A percentile compares a stretch with the other conserved stretches of the same genome.
Evolutionary conservation across 2,113 vertebrate species (phyloP).

Genomic region (Crotalus viridis): DNA sequence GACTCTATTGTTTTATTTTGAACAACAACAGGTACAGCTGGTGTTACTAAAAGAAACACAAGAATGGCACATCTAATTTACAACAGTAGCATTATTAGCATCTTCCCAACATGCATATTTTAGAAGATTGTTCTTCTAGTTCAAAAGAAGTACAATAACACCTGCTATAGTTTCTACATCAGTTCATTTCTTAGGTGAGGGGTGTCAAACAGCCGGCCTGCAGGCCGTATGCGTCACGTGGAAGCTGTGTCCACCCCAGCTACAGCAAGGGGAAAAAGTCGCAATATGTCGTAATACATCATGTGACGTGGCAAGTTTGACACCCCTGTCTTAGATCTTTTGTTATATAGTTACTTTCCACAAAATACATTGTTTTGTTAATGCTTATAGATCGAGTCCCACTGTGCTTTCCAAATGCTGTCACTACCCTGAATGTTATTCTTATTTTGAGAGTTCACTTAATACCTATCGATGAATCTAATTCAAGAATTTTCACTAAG

Average conservation of each 20-base stretch:
- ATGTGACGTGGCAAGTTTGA: no score
- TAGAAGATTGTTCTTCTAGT: not conserved
- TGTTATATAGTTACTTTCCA: not conserved
- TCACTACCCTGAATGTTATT: not conserved
- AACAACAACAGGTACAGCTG: conserved; percentile 43
- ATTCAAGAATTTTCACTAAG: not conserved
- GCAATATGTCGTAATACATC: no score
- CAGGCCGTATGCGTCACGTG: no score
- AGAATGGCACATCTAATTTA: conserved; percentile 10
- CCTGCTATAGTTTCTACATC: not conserved
- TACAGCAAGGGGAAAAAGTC: no score
- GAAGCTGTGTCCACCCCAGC: no score
- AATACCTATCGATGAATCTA: not conserved
- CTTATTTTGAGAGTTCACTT: not conserved
- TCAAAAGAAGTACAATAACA: not conserved
- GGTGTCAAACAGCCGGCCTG: no score
- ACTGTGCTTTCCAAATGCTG: not conserved
- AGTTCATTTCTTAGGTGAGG: not conserved
- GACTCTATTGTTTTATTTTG: conserved; percentile 38
- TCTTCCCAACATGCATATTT: not conserved
- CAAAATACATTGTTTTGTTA: not conserved
- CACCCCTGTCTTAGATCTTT: not conserved
- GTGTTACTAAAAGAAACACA: conserved; percentile 60
- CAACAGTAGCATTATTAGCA: not conserved
- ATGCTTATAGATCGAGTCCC: not conserved